Evolutionary conservation across 2,888 invertebrate species (phyloP).

Genomic region (Pilophorus perplexus): DNA sequence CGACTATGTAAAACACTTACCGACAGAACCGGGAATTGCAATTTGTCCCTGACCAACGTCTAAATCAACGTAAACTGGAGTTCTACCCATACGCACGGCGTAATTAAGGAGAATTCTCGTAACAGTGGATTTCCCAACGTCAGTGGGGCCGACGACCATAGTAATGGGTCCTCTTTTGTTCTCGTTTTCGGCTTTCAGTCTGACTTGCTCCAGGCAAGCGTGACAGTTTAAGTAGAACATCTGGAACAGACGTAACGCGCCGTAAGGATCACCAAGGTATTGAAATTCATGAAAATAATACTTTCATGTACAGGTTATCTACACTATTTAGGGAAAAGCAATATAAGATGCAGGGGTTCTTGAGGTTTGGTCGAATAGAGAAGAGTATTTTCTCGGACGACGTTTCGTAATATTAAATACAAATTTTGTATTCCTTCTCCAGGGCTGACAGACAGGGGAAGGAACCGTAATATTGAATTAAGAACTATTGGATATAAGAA

Average conservation of each 20-base stretch:
- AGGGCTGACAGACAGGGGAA: too few relatives aligned
- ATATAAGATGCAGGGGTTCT: too few relatives aligned
- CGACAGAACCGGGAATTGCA: constrained; percentile 88
- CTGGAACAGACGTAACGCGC: constrained; percentile 50
- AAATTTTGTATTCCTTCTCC: too few relatives aligned
- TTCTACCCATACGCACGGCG: constrained; percentile 81
- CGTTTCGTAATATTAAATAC: too few relatives aligned
- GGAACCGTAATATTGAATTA: too few relatives aligned
- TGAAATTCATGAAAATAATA: too few relatives aligned
- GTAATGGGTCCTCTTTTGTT: constrained; percentile 75
- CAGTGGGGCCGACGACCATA: constrained; percentile 90
- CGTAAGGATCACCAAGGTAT: neutral
- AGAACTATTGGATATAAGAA: too few relatives aligned
- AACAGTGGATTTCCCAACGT: constrained; percentile 95
- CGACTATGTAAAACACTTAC: too few relatives aligned
- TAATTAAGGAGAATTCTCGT: constrained; percentile 88
- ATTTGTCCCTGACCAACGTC: constrained; percentile 94
- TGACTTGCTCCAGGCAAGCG: constrained; percentile 86
- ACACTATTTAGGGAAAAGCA: too few relatives aligned
- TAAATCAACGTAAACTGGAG: constrained; percentile 90
- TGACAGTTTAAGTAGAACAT: constrained; percentile 92
- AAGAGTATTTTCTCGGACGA: too few relatives aligned
- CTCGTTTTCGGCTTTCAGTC: constrained; percentile 71
- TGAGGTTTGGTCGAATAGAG: too few relatives aligned
- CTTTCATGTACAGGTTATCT: too few relatives aligned